Conservation (phyloP, 2,888 invertebrate genomes). For the Melieria crassipennis region DNA sequence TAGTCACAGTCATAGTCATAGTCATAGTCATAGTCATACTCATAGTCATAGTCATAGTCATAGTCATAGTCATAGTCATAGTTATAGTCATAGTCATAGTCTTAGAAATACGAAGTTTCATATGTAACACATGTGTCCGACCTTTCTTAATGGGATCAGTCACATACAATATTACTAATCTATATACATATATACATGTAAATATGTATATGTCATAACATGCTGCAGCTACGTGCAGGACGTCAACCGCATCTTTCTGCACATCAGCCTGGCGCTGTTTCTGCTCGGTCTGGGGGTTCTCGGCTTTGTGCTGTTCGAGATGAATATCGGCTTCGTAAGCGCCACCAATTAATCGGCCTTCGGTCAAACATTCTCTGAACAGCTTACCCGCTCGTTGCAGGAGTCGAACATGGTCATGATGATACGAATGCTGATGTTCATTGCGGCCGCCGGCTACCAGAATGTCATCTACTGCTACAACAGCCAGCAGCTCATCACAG, state of each 20-base stretch:
- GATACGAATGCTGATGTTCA: constrained; percentile 56
- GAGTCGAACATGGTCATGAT: constrained; percentile 43
- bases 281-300: constrained; percentile 1
- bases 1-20: no score
- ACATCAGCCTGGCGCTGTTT: constrained; percentile 17
- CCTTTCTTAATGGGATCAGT: no score
- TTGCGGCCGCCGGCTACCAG: constrained; percentile 52
- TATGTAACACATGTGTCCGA: no score
- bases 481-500: constrained; percentile 49
- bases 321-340: constrained; percentile 15
- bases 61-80: no score
- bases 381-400: constrained; percentile 33
- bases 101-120: no score
- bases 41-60: no score
- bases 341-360: no score
- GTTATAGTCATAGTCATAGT: no score
- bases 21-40: no score
- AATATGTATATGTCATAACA: no score
- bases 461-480: constrained; percentile 57
- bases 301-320: constrained; percentile 14
- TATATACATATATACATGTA: no score
- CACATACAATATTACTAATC: no score
- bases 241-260: constrained; percentile 5
- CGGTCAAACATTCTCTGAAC: background rate
- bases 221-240: background rate